Conservation (phyloP, 1,140 invertebrate genomes). For the Arion vulgaris region DNA sequence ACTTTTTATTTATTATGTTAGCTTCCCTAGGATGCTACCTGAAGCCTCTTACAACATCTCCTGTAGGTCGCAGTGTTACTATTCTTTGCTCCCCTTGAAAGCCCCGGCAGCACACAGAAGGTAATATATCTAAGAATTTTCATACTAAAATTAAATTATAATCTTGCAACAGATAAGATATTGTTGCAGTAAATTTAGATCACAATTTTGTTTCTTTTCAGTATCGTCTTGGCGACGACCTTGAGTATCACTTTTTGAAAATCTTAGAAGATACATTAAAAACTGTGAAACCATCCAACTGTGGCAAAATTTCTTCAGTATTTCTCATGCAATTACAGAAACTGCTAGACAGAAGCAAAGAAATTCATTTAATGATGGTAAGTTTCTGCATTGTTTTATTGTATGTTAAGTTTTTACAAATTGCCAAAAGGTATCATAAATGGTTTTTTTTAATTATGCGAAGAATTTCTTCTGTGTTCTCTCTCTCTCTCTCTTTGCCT, state of each 20-base stretch:
- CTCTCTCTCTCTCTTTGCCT: too few species aligned
- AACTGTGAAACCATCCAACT: constrained; percentile 70
- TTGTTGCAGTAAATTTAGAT: not conserved
- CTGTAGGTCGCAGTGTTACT: too few species aligned
- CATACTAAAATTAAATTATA: too few species aligned
- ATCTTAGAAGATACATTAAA: constrained; percentile 73
- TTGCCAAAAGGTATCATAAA: not conserved
- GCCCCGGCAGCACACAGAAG: too few species aligned
- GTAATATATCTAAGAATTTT: too few species aligned
- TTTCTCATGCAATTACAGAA: constrained; percentile 73
- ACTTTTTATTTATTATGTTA: too few species aligned
- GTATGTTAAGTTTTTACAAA: not conserved
- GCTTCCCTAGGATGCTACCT: too few species aligned
- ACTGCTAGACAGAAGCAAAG: constrained; percentile 36
- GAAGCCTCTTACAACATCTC: too few species aligned
- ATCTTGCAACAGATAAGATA: too few species aligned
- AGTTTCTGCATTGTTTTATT: too few species aligned
- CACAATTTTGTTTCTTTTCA: constrained; percentile 68
- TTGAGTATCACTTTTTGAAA: constrained; percentile 72
- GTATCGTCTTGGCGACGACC: constrained; percentile 74
- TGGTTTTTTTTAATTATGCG: not conserved
- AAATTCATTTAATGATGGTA: not conserved
- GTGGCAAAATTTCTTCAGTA: constrained; percentile 73
- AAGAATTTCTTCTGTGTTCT: not conserved
- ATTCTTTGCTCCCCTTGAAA: too few species aligned